Percentiles rank a stretch among this genome's conserved stretches.
Conservation (phyloP, 2,797 vertebrate species). For the Otolemur crassicaudatus region DNA sequence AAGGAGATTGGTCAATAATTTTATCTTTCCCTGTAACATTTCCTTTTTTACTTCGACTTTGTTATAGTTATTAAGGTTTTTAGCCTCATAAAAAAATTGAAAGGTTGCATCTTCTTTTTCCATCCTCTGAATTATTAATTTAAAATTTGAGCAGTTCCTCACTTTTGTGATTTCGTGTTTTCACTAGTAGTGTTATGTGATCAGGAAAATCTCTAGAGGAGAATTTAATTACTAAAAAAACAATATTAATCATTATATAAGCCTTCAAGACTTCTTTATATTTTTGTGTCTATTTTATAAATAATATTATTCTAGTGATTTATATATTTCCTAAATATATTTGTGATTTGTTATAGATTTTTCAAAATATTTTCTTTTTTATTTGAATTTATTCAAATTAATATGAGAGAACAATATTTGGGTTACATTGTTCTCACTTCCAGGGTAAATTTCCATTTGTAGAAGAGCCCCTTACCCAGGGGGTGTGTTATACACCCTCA, state of each 20-base stretch:
- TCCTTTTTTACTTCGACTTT: neutral
- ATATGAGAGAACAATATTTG: no score
- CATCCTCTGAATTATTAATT: neutral
- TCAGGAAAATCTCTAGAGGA: neutral
- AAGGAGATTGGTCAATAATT: neutral
- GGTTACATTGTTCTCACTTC: no score
- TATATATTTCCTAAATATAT: neutral
- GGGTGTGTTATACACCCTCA: no score
- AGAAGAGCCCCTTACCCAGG: no score
- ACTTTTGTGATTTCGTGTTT: neutral
- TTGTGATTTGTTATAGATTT: neutral
- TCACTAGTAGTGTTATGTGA: neutral
- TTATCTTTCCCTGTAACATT: neutral
- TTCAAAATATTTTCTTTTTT: neutral
- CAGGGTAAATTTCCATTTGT: no score
- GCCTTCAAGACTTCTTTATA: neutral
- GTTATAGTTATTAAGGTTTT: neutral
- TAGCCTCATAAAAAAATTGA: neutral
- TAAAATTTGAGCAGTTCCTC: neutral
- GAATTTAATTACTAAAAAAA: neutral
- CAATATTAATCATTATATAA: neutral
- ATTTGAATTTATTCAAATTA: no score
- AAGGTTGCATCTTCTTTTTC: neutral
- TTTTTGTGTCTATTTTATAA: neutral
- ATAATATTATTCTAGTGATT: neutral